phyloP scores from a whole-genome alignment of 2,113 vertebrate genomes.

The Vombatus ursinus region DNA sequence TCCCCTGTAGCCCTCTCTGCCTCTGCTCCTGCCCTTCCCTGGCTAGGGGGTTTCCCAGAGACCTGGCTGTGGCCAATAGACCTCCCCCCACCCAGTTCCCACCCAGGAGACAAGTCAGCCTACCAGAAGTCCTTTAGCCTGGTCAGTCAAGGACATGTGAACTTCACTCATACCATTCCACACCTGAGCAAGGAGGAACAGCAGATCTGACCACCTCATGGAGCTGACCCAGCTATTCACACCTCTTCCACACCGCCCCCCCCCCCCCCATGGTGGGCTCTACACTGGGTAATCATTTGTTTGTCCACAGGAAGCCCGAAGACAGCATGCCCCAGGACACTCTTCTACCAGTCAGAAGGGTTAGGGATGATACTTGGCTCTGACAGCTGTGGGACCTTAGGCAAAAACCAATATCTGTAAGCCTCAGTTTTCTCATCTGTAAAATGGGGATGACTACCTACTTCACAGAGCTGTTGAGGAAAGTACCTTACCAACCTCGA shows the following conservation, averaged over 20 bases:
- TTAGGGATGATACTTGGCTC: background rate
- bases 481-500: background rate
- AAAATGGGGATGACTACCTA: background rate
- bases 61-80: background rate
- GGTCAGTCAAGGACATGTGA: conserved; percentile 74
- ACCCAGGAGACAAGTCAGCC: background rate
- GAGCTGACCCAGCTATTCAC: background rate
- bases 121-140: conserved; percentile 76
- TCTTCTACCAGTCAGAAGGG: background rate
- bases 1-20: too few species aligned
- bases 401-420: background rate
- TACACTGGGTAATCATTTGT: background rate
- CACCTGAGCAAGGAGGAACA: conserved; percentile 55
- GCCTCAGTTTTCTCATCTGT: background rate
- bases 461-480: too few species aligned
- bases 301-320: background rate
- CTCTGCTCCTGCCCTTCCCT: background rate
- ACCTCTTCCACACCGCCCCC: background rate
- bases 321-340: background rate
- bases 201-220: background rate
- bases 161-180: conserved; percentile 72
- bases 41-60: background rate
- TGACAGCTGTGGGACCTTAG: background rate
- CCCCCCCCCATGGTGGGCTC: background rate
- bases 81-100: background rate